Conservation (phyloP, 1,140 invertebrate genomes). For the Medauroidea extradentata region DNA sequence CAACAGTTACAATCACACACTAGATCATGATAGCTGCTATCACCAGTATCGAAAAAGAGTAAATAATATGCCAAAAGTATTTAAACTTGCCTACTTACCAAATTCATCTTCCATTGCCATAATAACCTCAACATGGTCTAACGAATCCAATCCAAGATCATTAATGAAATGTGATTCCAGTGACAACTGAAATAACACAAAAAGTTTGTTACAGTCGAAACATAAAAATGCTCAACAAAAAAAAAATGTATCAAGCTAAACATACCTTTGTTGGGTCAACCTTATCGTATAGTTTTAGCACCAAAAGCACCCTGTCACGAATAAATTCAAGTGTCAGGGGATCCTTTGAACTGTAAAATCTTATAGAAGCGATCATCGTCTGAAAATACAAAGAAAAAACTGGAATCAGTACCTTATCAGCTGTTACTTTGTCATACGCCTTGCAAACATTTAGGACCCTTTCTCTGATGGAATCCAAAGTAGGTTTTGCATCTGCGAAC, state of each 20-base stretch:
- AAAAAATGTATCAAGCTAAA: background rate
- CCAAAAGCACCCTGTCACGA: slow-evolving; percentile 81
- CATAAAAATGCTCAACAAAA: slow-evolving; percentile 12
- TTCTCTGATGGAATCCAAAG: slow-evolving; percentile 24
- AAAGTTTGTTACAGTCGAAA: slow-evolving; percentile 6
- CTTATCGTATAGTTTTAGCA: slow-evolving; percentile 96
- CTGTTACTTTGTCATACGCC: slow-evolving; percentile 35
- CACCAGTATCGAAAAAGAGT: background rate
- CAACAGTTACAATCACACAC: no score
- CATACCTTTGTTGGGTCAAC: slow-evolving; percentile 86
- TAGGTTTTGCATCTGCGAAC: slow-evolving; percentile 19
- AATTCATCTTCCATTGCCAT: slow-evolving; percentile 99
- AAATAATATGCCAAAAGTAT: no score
- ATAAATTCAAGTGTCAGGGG: slow-evolving; percentile 79
- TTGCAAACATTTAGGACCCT: slow-evolving; percentile 34
- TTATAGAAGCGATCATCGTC: slow-evolving; percentile 52
- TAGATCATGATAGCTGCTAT: background rate
- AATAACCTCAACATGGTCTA: slow-evolving; percentile 98
- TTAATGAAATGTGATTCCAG: slow-evolving; percentile 94
- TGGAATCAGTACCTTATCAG: slow-evolving; percentile 21
- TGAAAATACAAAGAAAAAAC: slow-evolving; percentile 55
- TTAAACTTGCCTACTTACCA: no score
- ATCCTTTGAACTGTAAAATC: slow-evolving; percentile 65
- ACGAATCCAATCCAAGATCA: slow-evolving; percentile 93
- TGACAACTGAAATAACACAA: slow-evolving; percentile 64